Evolutionary conservation across 2,797 vertebrate species (phyloP), one percentile per base, ranked within the genome.

Genomic region (Dallia pectoralis): DNA sequence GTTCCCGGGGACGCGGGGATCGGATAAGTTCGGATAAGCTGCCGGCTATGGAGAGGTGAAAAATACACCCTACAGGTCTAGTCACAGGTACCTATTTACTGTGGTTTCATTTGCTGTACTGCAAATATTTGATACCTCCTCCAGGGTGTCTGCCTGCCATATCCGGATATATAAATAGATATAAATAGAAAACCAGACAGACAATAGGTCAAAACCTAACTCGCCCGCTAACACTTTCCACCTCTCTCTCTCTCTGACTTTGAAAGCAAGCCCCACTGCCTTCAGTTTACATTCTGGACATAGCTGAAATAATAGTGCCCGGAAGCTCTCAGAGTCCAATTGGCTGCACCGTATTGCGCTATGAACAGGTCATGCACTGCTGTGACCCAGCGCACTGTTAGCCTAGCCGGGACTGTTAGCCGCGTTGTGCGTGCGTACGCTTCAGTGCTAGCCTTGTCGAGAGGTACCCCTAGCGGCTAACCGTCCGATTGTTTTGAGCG

Each of bases 131-230:
- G 90, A 91, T 91, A 90, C 87, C 88, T 87, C 87, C 87, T 87
- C 87, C 84, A 72, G 77, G 87, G 92, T 92, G 89, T 91, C 91
- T 91, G 85, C 87, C 89, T 91, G 87, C 91, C 86, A 81, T 86
- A 91, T 92, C 91, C 88, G 90, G 89, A 85, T 81, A 59, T 92
- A 93, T 89, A 92, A 93, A 93, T 94, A 93, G 91, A 59, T 92
- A 93, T 89, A 92, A 93, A 93, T 94, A 93, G 91, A 89, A 88
- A 79, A 78, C 53, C 85, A 87, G 87, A 83, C 83, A 89, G 89
- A 91, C 89, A 84, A 80, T 84, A 88, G 89, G 89, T 89, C 88
- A 91, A 85, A 91, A 84, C 53, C 51, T 8, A 11, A n/a, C 53
- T 4, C n/a, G 0, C 53, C 11, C n/a, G n/a, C 53, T 56, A 44